A percentile compares a stretch with the other conserved stretches of the same genome.
These are phyloP conservation scores for Syrrhaptes paradoxus DNA, from an alignment of 2,113 vertebrate genomes.

Conservation along the genomic window DNA sequence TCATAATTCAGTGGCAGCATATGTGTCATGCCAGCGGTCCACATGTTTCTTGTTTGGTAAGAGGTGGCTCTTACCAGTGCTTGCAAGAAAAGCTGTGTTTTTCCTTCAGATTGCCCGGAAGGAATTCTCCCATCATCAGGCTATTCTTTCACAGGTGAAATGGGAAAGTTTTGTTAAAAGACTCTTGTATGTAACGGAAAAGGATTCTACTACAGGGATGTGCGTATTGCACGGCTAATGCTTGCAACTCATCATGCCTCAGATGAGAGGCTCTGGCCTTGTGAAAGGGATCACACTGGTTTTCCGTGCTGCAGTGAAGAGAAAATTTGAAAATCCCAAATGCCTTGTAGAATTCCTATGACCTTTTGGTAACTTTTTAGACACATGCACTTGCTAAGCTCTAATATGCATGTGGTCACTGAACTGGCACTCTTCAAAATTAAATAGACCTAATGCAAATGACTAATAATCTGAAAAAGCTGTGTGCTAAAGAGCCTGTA, in stretches of 20 bases:
- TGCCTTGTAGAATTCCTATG: conserved; percentile 51
- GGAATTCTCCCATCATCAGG: not conserved
- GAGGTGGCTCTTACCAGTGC: not conserved
- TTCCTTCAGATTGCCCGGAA: not conserved
- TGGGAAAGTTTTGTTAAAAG: not conserved
- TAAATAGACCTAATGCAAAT: conserved; percentile 64
- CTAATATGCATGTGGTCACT: conserved; percentile 48
- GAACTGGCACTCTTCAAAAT: conserved; percentile 60
- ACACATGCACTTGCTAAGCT: conserved; percentile 30
- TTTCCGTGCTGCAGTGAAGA: conserved; percentile 20
- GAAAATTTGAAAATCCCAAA: conserved; percentile 33
- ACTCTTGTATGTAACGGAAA: not conserved
- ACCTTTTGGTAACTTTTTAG: conserved; percentile 67
- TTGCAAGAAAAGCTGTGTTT: not conserved
- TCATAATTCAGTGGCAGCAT: rapidly evolving
- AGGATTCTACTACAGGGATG: not conserved
- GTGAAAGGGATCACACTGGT: not conserved
- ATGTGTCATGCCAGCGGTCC: not conserved
- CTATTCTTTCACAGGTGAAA: not conserved
- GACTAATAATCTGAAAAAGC: conserved; percentile 58
- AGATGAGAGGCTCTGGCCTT: not conserved
- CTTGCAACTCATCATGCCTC: not conserved
- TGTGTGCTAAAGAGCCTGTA: conserved; percentile 64
- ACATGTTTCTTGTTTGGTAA: not conserved
- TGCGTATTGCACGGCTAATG: rapidly evolving